Conservation (phyloP, 2,113 vertebrate species). For the Mus pahari region DNA sequence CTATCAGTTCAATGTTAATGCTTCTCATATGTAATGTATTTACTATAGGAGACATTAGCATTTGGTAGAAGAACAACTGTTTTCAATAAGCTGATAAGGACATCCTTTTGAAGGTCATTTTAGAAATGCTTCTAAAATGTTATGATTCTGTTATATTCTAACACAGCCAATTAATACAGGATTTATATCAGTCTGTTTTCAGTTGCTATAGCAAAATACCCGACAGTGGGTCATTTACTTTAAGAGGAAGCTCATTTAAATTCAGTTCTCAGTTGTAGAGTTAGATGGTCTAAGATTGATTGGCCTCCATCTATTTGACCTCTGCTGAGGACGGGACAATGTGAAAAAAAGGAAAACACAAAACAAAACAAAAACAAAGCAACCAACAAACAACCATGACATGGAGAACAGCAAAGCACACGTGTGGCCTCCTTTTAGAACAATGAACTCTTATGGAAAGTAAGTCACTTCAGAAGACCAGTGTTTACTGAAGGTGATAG, state of each 20-base stretch:
- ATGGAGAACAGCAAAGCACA: neutral
- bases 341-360: neutral
- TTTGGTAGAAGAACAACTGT: neutral
- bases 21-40: neutral
- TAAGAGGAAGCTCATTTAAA: neutral
- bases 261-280: neutral
- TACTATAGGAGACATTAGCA: neutral
- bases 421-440: neutral
- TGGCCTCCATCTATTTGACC: neutral
- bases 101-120: neutral
- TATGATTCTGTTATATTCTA: constrained; percentile 16
- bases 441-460: neutral
- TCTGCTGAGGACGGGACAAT: too few species aligned
- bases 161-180: neutral
- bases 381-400: too few species aligned
- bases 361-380: too few species aligned
- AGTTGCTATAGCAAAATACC: neutral
- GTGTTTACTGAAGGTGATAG: neutral
- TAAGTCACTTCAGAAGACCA: neutral
- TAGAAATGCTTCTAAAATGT: neutral
- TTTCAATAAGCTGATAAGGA: constrained; percentile 48
- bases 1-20: constrained; percentile 21
- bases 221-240: neutral
- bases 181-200: neutral
- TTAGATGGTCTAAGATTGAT: neutral